Evolutionary conservation across 2,797 vertebrate genomes (phyloP), one percentile per base, ranked within the genome.

Genomic region (Leptatherina wallacei): DNA sequence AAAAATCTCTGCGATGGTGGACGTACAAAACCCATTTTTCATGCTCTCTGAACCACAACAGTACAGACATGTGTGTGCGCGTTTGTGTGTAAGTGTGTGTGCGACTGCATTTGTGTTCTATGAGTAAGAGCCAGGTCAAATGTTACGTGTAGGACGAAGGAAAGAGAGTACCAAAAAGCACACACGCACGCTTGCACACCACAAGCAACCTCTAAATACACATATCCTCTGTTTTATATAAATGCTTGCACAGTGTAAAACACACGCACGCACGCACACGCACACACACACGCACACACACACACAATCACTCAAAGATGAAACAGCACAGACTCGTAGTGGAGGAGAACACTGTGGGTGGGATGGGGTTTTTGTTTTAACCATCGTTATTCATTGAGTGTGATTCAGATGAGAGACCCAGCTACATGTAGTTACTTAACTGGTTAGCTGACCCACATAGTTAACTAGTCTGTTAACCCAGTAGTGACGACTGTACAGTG

Each of bases 171-270:
- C 71, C 78, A 71, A 83, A 76, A 83, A 83, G 36, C 47, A 66
- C 16, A 75, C 65, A 61, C 57, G 52, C 78, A 79, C 79, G 49
- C 59, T 65, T 76, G 57, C 71, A 65, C 75, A 77, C 70, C 61
- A 79, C 80, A 78, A 85, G 84, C 75, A 85, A 77, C 52, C 73
- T 84, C 69, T 73, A 69, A 71, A 85, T 81, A 83, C 83, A 90
- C 77, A 81, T 64, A 77, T 83, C 81, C 85, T 73, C 83, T 85
- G 75, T 90, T 85, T 93, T 91, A 90, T 89, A 90, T 90, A 92
- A 92, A 92, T 87, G 84, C 85, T 73, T 90, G 80, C 82, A 85
- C 51, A n/a, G 80, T 89, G 86, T 82, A 84, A 89, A 86, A 87
- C 62, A 65, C 81, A 72, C 47, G 27, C 64, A 54, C 74, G 52